phyloP scores from a whole-genome alignment of 2,888 invertebrate genomes.

The Cerastoderma edule region DNA sequence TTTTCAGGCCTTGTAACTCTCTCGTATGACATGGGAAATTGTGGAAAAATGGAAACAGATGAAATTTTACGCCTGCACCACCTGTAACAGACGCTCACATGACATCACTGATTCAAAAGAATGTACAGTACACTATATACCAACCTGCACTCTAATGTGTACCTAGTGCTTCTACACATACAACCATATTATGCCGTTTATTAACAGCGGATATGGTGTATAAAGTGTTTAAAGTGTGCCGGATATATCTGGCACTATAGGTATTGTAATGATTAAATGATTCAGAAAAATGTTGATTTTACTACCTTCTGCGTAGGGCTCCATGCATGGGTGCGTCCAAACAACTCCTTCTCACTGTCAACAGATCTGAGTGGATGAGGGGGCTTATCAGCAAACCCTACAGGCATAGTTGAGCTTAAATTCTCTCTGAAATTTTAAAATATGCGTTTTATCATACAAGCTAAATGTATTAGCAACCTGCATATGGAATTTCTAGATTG shows the following conservation, averaged over 20 bases:
- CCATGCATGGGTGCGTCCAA: conserved; percentile 10
- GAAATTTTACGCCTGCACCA: too few relatives aligned
- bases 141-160: neutral
- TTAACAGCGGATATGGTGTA: neutral
- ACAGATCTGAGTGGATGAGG: conserved; percentile 19
- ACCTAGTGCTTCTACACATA: neutral
- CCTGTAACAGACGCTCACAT: too few relatives aligned
- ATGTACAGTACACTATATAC: too few relatives aligned
- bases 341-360: conserved; percentile 16
- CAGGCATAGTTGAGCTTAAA: conserved; percentile 53
- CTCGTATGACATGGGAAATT: too few relatives aligned
- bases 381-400: conserved; percentile 50
- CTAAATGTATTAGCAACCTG: too few relatives aligned
- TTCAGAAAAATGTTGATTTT: neutral
- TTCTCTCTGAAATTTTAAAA: conserved; percentile 28
- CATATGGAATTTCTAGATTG: too few relatives aligned
- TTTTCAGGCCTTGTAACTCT: too few relatives aligned
- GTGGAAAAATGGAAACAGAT: too few relatives aligned
- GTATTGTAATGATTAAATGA: neutral
- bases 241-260: neutral
- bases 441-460: too few relatives aligned
- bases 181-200: neutral
- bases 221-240: neutral
- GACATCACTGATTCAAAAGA: too few relatives aligned
- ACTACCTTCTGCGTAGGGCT: conserved; percentile 4